Conservation (phyloP, 2,888 invertebrate species). For the Cephus spinipes region DNA sequence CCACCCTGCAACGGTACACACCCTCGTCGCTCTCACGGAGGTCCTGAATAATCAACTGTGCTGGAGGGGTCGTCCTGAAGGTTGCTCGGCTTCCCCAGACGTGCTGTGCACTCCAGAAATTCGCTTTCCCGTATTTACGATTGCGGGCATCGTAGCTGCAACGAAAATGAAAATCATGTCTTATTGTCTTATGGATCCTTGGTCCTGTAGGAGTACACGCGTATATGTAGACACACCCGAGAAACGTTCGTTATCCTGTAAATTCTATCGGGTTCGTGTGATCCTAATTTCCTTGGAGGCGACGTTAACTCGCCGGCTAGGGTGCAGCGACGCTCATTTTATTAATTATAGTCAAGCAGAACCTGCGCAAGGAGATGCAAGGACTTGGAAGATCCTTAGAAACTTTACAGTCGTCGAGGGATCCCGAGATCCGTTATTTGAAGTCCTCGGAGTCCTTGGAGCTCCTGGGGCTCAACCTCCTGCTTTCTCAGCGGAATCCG, state of each 20-base stretch:
- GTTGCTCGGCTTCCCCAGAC: conserved; percentile 72
- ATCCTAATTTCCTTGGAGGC: background rate
- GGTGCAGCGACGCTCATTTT: background rate
- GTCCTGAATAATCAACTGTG: conserved; percentile 66
- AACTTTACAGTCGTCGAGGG: background rate
- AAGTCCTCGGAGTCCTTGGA: background rate
- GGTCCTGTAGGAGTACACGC: background rate
- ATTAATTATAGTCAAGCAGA: background rate
- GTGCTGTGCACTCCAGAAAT: conserved; percentile 71
- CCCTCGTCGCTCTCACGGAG: conserved; percentile 72
- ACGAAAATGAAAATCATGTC: conserved; percentile 38
- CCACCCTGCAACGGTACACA: conserved; percentile 79
- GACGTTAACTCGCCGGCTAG: background rate
- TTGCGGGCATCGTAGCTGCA: conserved; percentile 75
- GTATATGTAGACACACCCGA: background rate
- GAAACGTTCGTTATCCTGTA: background rate
- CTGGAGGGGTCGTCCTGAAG: conserved; percentile 71
- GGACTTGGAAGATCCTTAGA: background rate
- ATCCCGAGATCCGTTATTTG: background rate
- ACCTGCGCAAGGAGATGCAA: background rate
- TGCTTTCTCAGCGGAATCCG: background rate
- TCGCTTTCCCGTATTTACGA: conserved; percentile 70
- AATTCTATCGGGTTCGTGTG: background rate
- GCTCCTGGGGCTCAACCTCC: background rate
- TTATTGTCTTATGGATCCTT: background rate